phyloP scores from a whole-genome alignment of 2,888 invertebrate species.

The Halocaridina rubra region DNA sequence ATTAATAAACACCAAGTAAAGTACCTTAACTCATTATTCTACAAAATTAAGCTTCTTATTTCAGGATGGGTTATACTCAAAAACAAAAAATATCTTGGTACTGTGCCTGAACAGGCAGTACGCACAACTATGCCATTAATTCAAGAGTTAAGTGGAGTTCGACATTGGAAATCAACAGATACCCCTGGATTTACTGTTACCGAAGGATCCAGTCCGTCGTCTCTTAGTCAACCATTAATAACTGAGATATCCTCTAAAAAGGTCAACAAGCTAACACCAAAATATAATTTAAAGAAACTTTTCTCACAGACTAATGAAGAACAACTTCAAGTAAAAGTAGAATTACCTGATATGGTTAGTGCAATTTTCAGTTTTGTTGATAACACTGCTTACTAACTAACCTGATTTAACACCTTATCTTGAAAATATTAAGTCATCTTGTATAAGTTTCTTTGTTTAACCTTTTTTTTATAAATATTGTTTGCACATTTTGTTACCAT shows the following conservation, averaged over 20 bases:
- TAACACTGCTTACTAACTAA: too few species aligned
- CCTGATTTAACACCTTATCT: too few species aligned
- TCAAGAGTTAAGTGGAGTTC: constrained; percentile 52
- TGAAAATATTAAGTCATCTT: too few species aligned
- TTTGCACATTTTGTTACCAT: too few species aligned
- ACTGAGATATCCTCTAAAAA: constrained; percentile 35
- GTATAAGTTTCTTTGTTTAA: too few species aligned
- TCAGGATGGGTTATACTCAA: constrained; percentile 75
- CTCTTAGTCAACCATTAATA: constrained; percentile 16
- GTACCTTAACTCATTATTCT: too few species aligned
- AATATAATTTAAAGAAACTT: constrained; percentile 1
- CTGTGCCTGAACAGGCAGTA: constrained; percentile 76
- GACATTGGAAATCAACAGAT: constrained; percentile 41
- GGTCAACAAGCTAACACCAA: constrained; percentile 5
- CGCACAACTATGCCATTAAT: constrained; percentile 51
- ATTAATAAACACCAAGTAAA: too few species aligned
- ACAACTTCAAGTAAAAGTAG: constrained; percentile 25
- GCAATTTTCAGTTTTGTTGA: too few species aligned
- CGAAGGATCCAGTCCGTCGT: not conserved
- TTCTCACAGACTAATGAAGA: not conserved
- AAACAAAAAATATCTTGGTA: constrained; percentile 80
- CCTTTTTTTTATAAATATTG: too few species aligned
- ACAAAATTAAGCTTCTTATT: too few species aligned
- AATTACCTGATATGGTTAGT: constrained; percentile 31
- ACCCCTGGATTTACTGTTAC: not conserved